phyloP scores from a whole-genome alignment of 2,888 invertebrate genomes.

The Lycocerus yunnanus region DNA sequence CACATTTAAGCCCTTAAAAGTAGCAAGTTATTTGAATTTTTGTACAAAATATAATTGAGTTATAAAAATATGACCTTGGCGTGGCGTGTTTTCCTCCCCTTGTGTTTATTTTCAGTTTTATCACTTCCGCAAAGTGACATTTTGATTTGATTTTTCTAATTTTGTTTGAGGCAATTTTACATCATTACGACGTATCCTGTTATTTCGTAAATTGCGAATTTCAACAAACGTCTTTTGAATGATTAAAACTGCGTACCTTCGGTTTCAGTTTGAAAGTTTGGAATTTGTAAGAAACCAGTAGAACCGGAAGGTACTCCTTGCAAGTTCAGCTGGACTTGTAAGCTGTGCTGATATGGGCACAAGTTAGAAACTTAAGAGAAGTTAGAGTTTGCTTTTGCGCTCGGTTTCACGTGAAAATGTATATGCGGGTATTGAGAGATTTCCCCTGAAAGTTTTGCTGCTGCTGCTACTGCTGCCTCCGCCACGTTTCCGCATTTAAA shows the following conservation, averaged over 20 bases:
- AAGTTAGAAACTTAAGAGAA: conserved; percentile 36
- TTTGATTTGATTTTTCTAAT: conserved; percentile 40
- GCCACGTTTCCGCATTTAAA: background rate
- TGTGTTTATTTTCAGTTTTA: conserved; percentile 41
- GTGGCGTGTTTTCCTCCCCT: conserved; percentile 35
- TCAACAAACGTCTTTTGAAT: background rate
- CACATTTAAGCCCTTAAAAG: background rate
- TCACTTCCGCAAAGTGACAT: conserved; percentile 43
- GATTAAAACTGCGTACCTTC: background rate
- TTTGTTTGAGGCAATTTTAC: conserved; percentile 38
- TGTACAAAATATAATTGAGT: conserved; percentile 5
- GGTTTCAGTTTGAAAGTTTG: background rate
- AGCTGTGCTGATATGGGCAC: conserved; percentile 47
- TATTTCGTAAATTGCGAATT: conserved; percentile 4
- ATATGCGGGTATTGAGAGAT: conserved; percentile 45
- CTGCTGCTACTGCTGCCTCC: conserved; percentile 11
- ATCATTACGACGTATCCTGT: conserved; percentile 22
- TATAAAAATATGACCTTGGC: conserved; percentile 15
- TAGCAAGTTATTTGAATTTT: background rate
- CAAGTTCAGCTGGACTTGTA: conserved; percentile 44
- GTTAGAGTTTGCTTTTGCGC: conserved; percentile 56
- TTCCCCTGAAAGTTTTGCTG: conserved; percentile 21
- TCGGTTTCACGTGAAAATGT: conserved; percentile 52
- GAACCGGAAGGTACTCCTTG: conserved; percentile 41
- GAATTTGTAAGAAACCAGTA: conserved; percentile 25